A percentile compares a stretch with the other conserved stretches of the same genome.
phyloP scores from a whole-genome alignment of 2,797 vertebrate genomes.

The Masticophis lateralis region DNA sequence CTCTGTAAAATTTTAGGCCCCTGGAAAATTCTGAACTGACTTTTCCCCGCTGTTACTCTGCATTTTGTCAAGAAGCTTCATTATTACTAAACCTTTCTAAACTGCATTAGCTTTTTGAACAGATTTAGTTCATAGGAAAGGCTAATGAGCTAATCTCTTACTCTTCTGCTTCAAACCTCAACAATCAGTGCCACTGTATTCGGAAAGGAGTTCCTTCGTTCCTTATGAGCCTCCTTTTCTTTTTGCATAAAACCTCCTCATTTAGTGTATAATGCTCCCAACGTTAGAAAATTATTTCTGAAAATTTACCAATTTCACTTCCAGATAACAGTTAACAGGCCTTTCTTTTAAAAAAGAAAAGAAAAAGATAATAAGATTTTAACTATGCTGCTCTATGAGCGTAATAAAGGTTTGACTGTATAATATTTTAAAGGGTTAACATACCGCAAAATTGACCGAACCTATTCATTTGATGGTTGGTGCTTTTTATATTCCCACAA shows the following conservation, averaged over 20 bases:
- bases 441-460: not conserved
- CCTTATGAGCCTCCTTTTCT: not conserved
- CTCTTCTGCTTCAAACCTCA: not conserved
- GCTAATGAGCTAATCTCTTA: not conserved
- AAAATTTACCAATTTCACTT: not conserved
- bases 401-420: not conserved
- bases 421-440: not conserved
- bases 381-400: not conserved
- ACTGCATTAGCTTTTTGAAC: not conserved
- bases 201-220: not conserved
- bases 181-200: not conserved
- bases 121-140: not conserved
- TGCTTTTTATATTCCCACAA: not conserved
- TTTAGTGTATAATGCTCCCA: not conserved
- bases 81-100: not conserved
- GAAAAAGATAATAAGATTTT: not conserved
- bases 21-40: not conserved
- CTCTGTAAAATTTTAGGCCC: not conserved
- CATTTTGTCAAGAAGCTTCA: not conserved
- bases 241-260: not conserved
- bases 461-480: not conserved
- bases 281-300: not conserved
- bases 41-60: not conserved
- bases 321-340: not conserved
- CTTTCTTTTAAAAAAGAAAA: not conserved